A percentile compares a stretch with the other conserved stretches of the same genome.
These are phyloP conservation scores for Tenthredo amoena DNA, from an alignment of 2,888 invertebrate genomes.

Conservation along the genomic window DNA sequence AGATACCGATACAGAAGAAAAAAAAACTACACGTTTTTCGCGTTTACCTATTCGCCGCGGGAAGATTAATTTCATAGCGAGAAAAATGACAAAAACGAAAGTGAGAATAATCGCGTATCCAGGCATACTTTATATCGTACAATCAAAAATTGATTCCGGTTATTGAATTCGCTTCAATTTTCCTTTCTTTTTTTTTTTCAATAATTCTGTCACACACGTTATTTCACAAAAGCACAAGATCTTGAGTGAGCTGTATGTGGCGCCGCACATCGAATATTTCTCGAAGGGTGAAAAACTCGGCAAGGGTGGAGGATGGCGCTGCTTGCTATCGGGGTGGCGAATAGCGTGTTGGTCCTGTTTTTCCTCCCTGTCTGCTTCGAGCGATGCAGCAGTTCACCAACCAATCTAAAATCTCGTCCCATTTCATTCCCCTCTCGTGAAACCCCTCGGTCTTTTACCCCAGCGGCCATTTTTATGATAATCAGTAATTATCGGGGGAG, in stretches of 20 bases:
- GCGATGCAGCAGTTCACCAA: slow-evolving; percentile 37
- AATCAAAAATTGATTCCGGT: not conserved
- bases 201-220: not conserved
- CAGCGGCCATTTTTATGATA: slow-evolving; percentile 50
- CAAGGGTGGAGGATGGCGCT: slow-evolving; percentile 44
- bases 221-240: not conserved
- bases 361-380: slow-evolving; percentile 42
- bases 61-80: not conserved
- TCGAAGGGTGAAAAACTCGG: slow-evolving; percentile 15
- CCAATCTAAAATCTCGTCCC: slow-evolving; percentile 47
- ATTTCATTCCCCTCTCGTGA: not conserved
- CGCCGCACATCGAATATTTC: slow-evolving; percentile 15
- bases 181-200: not conserved
- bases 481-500: slow-evolving; percentile 43
- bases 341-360: slow-evolving; percentile 32
- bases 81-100: not conserved
- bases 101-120: not conserved
- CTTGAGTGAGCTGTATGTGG: slow-evolving; percentile 16
- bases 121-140: no score
- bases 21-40: not conserved
- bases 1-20: not conserved
- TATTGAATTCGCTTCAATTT: not conserved
- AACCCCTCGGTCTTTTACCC: slow-evolving; percentile 23
- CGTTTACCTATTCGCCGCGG: not conserved
- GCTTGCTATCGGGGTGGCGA: not conserved